Evolutionary conservation across 2,797 vertebrate species (phyloP), one percentile per base, ranked within the genome.

Genomic region (Poeciliopsis gracilis): DNA sequence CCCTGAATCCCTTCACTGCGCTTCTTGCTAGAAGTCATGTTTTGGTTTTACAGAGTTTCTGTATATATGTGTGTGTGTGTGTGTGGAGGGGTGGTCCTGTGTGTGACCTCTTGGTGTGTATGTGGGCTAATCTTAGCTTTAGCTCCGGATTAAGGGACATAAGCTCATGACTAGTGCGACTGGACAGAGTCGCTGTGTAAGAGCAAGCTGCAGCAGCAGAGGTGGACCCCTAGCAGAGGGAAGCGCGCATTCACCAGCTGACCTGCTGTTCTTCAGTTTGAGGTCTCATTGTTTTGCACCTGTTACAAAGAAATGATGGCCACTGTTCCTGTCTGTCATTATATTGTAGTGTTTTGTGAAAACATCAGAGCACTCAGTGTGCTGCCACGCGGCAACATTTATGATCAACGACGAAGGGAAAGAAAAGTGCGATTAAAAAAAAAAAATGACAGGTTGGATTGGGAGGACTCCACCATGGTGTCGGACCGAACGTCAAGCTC

Each of bases 41-140:
- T 57, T 28, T 57, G n/a, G 55, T 12, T 6, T 57, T 28, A 57
- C 55, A 28, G 25, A 28, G 8, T 57, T 57, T 30, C 13, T 59
- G 2, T 28, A 28, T 57, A 0, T 4, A 0, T 10, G 2, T 53
- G 2, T 49, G 6, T 88, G 84, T 88, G 84, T 91, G 86, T 92
- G 89, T 93, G 93, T 59, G 57, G 30, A 63, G 61, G 30, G 16
- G 43, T 36, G 55, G 73, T 15, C 77, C 16, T 77, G 72, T 73
- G 77, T 77, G 81, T 72, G 53, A 85, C 82, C 81, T 36, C 66
- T 81, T 77, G 76, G 77, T 88, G 84, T 86, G 81, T 91, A 87
- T 92, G 90, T 93, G 93, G 93, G 92, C 93, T 95, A 92, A 95
- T 95, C 92, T 93, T 93, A 91, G 90, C 89, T 95, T 95, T 94